A percentile compares a stretch with the other conserved stretches of the same genome.
phyloP scores from a whole-genome alignment of 37 sponge, comb jelly and placozoan genomes.

The Geodia barretti region DNA sequence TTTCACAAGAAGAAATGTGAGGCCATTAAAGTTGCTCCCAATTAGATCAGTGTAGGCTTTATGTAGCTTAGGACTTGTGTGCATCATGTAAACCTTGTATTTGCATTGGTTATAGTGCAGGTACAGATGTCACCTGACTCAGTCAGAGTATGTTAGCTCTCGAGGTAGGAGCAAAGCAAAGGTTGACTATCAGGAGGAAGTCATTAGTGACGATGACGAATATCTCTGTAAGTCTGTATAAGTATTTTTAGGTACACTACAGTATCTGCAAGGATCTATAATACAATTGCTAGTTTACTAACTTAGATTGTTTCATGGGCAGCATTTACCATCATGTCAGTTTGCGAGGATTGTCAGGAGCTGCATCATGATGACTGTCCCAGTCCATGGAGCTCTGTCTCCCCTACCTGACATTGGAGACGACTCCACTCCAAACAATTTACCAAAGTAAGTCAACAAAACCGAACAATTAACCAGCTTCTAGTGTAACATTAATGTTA shows the following conservation, averaged over 20 bases:
- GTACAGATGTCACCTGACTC: no score
- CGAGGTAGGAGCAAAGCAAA: neutral
- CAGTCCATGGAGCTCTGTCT: conserved; percentile 24
- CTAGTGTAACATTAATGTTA: neutral
- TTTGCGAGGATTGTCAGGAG: conserved; percentile 65
- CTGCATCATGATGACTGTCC: conserved; percentile 65
- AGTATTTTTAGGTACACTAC: neutral
- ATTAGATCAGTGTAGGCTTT: no score
- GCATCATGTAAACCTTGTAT: no score
- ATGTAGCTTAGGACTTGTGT: no score
- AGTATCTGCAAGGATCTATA: neutral
- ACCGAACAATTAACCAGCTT: neutral
- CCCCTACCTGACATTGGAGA: neutral
- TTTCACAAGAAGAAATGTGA: no score
- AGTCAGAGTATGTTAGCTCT: no score
- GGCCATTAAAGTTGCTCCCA: no score
- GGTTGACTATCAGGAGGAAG: conserved; percentile 50
- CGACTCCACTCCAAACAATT: neutral
- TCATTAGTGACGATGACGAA: conserved; percentile 71
- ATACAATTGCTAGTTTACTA: no score
- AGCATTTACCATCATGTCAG: conserved; percentile 15
- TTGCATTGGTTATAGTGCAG: no score
- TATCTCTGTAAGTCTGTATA: conserved; percentile 58
- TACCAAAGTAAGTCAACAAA: neutral
- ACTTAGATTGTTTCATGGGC: neutral